Percentiles rank a stretch among this genome's conserved stretches.
Evolutionary conservation across 2,113 vertebrate genomes (phyloP).

Genomic region (Malurus alboscapulatus): DNA sequence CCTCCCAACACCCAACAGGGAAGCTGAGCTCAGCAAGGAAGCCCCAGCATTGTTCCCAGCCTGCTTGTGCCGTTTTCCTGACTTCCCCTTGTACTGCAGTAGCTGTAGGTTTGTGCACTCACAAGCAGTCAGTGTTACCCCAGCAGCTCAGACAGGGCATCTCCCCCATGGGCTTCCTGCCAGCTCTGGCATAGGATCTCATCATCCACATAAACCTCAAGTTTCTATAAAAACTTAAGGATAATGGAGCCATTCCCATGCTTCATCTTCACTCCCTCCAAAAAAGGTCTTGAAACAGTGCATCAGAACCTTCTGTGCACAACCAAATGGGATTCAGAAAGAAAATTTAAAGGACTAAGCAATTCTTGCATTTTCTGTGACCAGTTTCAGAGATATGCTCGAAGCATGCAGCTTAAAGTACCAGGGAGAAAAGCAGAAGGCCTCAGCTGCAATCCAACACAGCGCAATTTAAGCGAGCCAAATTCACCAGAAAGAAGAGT

Average conservation of each 20-base stretch:
- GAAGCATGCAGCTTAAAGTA: not conserved
- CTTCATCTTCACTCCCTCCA: not conserved
- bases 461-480: not conserved
- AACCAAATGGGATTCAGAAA: not conserved
- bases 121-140: not conserved
- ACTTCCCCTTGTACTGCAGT: not conserved
- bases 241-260: not conserved
- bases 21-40: not conserved
- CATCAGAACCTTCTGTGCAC: not conserved
- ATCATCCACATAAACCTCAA: not conserved
- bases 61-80: not conserved
- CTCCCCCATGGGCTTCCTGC: not conserved
- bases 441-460: not conserved
- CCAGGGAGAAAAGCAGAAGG: not conserved
- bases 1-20: not conserved
- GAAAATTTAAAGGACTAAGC: not conserved
- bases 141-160: not conserved
- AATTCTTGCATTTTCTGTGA: not conserved
- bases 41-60: not conserved
- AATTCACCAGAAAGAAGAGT: not conserved
- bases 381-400: not conserved
- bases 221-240: not conserved
- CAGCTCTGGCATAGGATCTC: not conserved
- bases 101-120: not conserved
- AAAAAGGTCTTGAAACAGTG: not conserved